Base-by-base conservation (phyloP, 1,140 invertebrate genomes). In the Pogonomyrmex barbatus region DNA sequence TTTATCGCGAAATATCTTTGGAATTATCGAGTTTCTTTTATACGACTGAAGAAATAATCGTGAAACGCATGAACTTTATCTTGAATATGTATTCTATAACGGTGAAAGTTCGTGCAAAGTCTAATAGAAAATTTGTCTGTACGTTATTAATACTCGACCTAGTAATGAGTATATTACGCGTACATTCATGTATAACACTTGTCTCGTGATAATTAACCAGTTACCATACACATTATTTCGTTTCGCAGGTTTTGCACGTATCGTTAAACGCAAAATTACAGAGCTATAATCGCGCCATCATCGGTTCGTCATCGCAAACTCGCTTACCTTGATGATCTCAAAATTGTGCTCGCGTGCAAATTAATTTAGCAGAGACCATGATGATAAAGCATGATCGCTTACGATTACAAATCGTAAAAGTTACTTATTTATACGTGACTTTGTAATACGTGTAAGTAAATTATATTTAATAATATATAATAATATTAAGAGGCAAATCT, bases 271-370 rank as follows among this genome's bases (percentile, higher is more conserved):
- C 17, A 36, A 83, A 62, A 82, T 73, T 47, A 47, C 39, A n/a
- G 42, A 39, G 67, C 68, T 70, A 17, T 36, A 36, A n/a, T n/a
- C 17, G 42, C 24, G 36, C 42, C 5, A 24, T 70, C 50, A 45
- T 67, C 42, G 24, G 39, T n/a, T 56, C 54, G 68, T 75, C 42
- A 54, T 45, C 39, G 67, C 17, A 10, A 56, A 83, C 79, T 83
- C n/a, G 79, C 30, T 83, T 83, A 83, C 79, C 79, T 83, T 83
- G 79, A 83, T 83, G 68, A 50, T 68, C 54, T 75, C 54, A 56
- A 75, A 75, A 75, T 83, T 45, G 42, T 70, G 30, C 12, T 47
- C 12, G 36, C 54, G 52, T 24, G 78, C 50, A 39, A 4, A 82
- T 82, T 82, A 83, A 83, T 73, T 73, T 50, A 75, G 12, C 68